A percentile compares a stretch with the other conserved stretches of the same genome.
Conservation (phyloP, 2,113 vertebrate genomes). For the Toxostoma redivivum region DNA sequence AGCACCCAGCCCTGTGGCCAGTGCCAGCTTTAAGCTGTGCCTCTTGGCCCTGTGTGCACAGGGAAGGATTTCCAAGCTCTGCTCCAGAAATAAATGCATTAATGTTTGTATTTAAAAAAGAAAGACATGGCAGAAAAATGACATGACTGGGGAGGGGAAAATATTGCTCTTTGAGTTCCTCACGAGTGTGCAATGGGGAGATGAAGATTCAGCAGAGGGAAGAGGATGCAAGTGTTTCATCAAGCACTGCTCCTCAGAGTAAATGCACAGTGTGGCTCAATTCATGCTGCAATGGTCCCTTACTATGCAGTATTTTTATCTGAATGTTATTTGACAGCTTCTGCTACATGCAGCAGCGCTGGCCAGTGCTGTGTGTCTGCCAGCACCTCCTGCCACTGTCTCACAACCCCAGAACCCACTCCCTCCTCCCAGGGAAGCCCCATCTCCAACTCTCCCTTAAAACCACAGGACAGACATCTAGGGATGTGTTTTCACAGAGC, state of each 20-base stretch:
- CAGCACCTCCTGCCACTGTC: not conserved
- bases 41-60: not conserved
- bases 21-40: not conserved
- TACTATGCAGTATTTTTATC: not conserved
- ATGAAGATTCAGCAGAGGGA: accelerated
- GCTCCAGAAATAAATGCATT: not conserved
- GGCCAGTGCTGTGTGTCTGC: accelerated
- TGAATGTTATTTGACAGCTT: not conserved
- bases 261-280: not conserved
- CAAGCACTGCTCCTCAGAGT: not conserved
- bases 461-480: not conserved
- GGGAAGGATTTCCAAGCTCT: not conserved
- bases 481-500: not conserved
- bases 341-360: not conserved
- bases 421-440: not conserved
- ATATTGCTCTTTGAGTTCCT: not conserved
- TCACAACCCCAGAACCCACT: not conserved
- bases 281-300: not conserved
- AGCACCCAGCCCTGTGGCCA: not conserved
- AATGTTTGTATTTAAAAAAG: not conserved
- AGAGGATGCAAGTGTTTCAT: not conserved
- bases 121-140: not conserved
- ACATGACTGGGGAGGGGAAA: accelerated
- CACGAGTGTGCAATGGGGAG: not conserved
- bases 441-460: not conserved